Percentiles rank a stretch among this genome's conserved stretches.
phyloP scores from a whole-genome alignment of 2,888 invertebrate genomes.

The Orthosia gothica region DNA sequence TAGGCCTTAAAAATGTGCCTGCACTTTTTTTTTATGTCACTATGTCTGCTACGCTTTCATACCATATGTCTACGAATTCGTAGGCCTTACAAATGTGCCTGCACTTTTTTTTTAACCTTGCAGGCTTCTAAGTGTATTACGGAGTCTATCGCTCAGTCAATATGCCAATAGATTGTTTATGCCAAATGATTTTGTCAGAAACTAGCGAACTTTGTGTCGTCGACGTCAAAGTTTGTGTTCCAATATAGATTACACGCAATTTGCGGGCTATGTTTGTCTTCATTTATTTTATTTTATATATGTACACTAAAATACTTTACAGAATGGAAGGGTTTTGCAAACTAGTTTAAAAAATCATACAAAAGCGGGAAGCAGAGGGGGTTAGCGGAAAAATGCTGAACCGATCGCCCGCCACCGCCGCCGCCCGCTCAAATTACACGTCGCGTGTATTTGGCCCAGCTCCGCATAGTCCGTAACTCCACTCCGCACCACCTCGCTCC shows the following conservation, averaged over 20 bases:
- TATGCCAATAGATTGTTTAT: neutral
- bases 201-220: neutral
- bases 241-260: slow-evolving; percentile 13
- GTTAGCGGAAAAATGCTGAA: neutral
- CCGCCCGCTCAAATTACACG: neutral
- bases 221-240: neutral
- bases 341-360: neutral
- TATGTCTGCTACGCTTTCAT: slow-evolving; percentile 11
- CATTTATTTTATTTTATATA: too few species aligned
- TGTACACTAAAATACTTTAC: too few species aligned
- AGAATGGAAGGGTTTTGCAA: too few species aligned
- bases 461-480: neutral
- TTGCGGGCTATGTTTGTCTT: neutral
- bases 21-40: neutral
- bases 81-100: neutral
- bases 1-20: neutral
- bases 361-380: neutral
- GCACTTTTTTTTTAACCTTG: too few species aligned
- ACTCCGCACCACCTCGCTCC: neutral
- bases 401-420: too few species aligned
- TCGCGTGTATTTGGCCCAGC: neutral
- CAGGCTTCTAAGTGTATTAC: neutral
- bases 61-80: neutral
- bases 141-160: neutral
- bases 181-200: slow-evolving; percentile 9